Evolutionary conservation across 2,113 vertebrate genomes (phyloP), one percentile per base, ranked within the genome.

Genomic region (Azemiops feae): DNA sequence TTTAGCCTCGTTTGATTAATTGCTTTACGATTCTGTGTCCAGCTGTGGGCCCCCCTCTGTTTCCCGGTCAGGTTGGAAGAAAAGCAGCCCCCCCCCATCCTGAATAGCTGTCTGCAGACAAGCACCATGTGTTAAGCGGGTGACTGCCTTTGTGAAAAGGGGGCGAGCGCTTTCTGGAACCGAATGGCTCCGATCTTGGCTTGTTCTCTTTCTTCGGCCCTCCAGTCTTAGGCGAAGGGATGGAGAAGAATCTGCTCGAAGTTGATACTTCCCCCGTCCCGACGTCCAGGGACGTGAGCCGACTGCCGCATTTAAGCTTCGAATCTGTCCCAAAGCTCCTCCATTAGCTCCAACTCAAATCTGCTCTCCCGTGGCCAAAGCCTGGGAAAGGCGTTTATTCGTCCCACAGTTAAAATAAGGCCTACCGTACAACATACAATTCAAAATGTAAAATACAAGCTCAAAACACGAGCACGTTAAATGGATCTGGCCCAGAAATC

Each of bases 1-100:
- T 99, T 99, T 98, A 98, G 97, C 96, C 93, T 23, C 92, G 92
- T 96, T 98, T 99, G 99, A 99, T 99, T 99, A 99, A 99, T 99
- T 98, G 98, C 99, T 99, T 99, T 99, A 98, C 98, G 96, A 99
- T 99, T 98, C 98, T 98, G 98, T 98, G 60, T 98, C 98, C 98
- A 98, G 98, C 98, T 96, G 95, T 96, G 97, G 91, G 97, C 90
- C 1, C 95, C 95, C 96, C 43, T 4, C 95, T 96, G 96, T 95
- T 94, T 96, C 97, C 96, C n/a, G 96, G 52, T 98, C 97, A 97
- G 97, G 97, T 96, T 93, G 97, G 97, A 97, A 98, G 97, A 98
- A 98, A 96, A 97, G 97, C 96, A 50, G 93, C 22, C 0, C 95
- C 95, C 95, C 95, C 95, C 95, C 94, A 97, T 94, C 93, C 95